Conservation (phyloP, 37 sponge, comb jelly and placozoan species). For the Tethya wilhelma region DNA sequence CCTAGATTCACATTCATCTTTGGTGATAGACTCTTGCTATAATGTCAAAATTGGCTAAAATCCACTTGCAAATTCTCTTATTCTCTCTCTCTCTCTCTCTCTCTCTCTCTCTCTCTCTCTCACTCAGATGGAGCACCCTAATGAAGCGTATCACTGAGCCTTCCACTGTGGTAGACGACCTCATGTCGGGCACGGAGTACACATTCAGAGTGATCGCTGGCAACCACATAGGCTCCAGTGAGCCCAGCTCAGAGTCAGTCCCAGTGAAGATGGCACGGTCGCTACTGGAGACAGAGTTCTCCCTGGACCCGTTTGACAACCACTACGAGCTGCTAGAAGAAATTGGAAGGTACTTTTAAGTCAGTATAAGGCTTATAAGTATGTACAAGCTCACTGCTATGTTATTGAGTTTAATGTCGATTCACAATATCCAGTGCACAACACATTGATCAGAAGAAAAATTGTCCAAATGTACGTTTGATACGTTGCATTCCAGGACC, state of each 20-base stretch:
- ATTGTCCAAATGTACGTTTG: too few species aligned
- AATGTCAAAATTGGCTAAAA: neutral
- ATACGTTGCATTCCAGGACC: too few species aligned
- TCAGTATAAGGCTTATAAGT: too few species aligned
- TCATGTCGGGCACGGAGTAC: conserved; percentile 53
- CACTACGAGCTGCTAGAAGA: conserved; percentile 34
- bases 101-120: conserved; percentile 15
- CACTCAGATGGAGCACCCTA: conserved; percentile 53
- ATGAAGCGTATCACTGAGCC: conserved; percentile 45
- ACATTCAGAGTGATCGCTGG: conserved; percentile 61
- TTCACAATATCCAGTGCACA: too few species aligned
- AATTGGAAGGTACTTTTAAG: conserved; percentile 33
- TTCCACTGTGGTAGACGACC: conserved; percentile 33
- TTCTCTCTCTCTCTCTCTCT: conserved; percentile 7
- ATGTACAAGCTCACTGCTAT: too few species aligned
- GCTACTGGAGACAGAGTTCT: conserved; percentile 14
- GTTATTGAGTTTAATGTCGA: too few species aligned
- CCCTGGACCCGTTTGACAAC: conserved; percentile 47
- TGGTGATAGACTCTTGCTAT: too few species aligned
- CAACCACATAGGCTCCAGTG: conserved; percentile 46
- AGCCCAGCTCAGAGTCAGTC: conserved; percentile 27
- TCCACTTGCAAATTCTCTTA: neutral
- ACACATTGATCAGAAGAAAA: too few species aligned
- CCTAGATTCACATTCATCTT: neutral
- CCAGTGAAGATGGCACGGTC: neutral